Base-by-base conservation (phyloP, 2,888 invertebrate genomes). In the Andrena bucephala region DNA sequence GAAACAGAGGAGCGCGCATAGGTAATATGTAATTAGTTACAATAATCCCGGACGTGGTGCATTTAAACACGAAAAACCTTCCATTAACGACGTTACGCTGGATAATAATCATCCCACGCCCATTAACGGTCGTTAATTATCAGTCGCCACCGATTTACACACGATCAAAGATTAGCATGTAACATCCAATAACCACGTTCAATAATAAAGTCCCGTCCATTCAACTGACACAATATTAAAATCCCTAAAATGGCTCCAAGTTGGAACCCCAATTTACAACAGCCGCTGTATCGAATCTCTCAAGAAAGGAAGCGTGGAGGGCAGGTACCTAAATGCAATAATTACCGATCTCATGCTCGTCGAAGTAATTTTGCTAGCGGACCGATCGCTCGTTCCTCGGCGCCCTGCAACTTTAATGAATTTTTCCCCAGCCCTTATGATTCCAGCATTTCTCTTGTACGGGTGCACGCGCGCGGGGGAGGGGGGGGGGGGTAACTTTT, bases 51-150 rank as follows among this genome's bases (percentile, higher is more conserved):
- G 20, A 7, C 7, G 13, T 27, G 36, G 33, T 54, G 31, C 24
- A 36, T 65, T 65, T 20, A 54, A 65, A 52, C 36, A 10, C 54
- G 63, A 54, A 50, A 65, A 63, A 16, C n/a, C 27, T 36, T 6
- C 13, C 16, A 72, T 54, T 52, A 27, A 65, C 6, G 24, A 20
- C 52, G 65, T 65, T 72, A 52, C 36, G 36, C 13, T 27, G 52
- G 20, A 54, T 13, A 66, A 42, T 13, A 54, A 29, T 73, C 36
- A 42, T 31, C 27, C 2, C 29, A 0, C 7, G 20, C 3, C 24
- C 42, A 54, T 54, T 52, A 52, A 8, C 59, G 2, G 16, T 16
- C 42, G 29, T 36, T 76, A 54, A 62, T 70, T 70, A 62, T 52
- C 20, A 36, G 70, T 50, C 10, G 13, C 0, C n/a, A 10, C 10